Percentiles rank a stretch among this genome's conserved stretches.
Evolutionary conservation across 2,113 vertebrate species (phyloP).

Genomic region (Macquaria australasica): DNA sequence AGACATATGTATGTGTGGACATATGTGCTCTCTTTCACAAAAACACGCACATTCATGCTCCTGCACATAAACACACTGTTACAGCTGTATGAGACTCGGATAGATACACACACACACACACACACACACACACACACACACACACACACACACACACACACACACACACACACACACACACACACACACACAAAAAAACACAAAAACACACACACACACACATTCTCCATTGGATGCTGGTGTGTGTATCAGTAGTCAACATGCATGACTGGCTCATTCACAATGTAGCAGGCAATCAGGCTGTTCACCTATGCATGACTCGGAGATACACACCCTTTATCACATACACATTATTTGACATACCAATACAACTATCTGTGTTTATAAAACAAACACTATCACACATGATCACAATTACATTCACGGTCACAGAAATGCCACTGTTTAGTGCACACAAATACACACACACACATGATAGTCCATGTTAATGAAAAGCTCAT

Average conservation of each 20-base stretch:
- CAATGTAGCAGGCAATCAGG: slow-evolving; percentile 70
- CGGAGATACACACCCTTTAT: slow-evolving; percentile 47
- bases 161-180: background rate
- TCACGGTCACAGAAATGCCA: background rate
- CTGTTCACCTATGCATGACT: slow-evolving; percentile 70
- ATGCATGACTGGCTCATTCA: slow-evolving; percentile 70
- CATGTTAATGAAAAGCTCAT: slow-evolving; percentile 29
- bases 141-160: slow-evolving; percentile 7
- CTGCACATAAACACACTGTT: background rate
- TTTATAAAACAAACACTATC: slow-evolving; percentile 48
- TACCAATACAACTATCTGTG: slow-evolving; percentile 47
- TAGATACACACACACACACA: background rate
- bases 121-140: slow-evolving; percentile 4
- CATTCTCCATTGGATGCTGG: background rate
- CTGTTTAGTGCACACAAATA: slow-evolving; percentile 16
- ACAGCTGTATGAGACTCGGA: background rate
- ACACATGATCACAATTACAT: slow-evolving; percentile 10
- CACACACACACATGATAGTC: slow-evolving; percentile 1
- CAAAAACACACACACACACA: slow-evolving; percentile 6
- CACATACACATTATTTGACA: slow-evolving; percentile 44
- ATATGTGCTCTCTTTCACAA: background rate
- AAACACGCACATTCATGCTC: background rate
- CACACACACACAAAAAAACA: slow-evolving; percentile 4
- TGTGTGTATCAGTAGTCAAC: slow-evolving; percentile 66
- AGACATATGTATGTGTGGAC: background rate